Evolutionary conservation across 2,888 invertebrate species (phyloP).

Genomic region (Clistopyga incitator): DNA sequence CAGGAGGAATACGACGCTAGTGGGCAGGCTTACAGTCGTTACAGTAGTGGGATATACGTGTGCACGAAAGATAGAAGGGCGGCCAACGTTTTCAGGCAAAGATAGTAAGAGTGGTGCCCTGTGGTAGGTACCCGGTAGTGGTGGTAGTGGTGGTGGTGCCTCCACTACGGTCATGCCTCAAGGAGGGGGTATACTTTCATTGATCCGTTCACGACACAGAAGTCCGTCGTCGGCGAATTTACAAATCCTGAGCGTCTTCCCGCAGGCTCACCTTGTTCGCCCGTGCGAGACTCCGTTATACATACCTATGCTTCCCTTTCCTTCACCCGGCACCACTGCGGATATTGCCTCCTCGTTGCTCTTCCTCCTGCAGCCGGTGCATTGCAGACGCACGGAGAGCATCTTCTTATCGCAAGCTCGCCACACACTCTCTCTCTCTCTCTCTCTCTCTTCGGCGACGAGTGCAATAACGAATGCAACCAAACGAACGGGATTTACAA

Average conservation of each 20-base stretch:
- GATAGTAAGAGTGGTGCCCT: constrained; percentile 76
- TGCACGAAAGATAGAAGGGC: constrained; percentile 21
- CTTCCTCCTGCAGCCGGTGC: constrained; percentile 47
- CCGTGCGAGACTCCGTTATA: constrained; percentile 11
- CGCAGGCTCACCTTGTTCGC: constrained; percentile 46
- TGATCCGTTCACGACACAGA: constrained; percentile 82
- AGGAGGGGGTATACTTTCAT: constrained; percentile 80
- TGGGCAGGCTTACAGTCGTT: background rate
- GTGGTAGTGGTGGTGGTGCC: constrained; percentile 67
- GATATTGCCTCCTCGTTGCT: constrained; percentile 60
- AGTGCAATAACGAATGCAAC: background rate
- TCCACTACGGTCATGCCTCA: constrained; percentile 47
- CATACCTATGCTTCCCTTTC: constrained; percentile 54
- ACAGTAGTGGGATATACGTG: background rate
- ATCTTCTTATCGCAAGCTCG: background rate
- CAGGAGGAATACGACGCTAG: constrained; percentile 16
- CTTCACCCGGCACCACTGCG: constrained; percentile 63
- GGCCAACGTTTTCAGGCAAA: constrained; percentile 70
- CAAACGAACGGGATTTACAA: constrained; percentile 5
- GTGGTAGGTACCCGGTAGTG: constrained; percentile 71
- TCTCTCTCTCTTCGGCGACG: background rate
- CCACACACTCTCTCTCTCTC: no score
- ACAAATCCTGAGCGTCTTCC: constrained; percentile 73
- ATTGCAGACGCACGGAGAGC: constrained; percentile 45
- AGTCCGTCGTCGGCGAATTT: constrained; percentile 74